phyloP scores from a whole-genome alignment of 64 coral and sea anemone species.

The Pachyseris speciosa region DNA sequence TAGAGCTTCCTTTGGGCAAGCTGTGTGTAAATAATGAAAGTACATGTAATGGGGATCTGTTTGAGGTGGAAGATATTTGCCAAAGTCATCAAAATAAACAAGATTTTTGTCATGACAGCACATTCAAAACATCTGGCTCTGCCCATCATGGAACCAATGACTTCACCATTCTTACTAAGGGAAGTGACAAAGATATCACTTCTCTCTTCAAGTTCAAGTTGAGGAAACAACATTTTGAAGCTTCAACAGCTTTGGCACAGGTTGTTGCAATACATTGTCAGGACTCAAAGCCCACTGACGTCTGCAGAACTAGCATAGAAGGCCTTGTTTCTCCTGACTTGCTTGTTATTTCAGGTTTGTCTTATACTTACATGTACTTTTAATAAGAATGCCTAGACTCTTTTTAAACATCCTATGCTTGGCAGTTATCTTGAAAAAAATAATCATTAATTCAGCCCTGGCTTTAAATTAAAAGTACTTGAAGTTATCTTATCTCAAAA shows the following conservation, averaged over 20 bases:
- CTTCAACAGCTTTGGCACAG: neutral
- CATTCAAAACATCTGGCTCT: neutral
- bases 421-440: too few species aligned
- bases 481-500: too few species aligned
- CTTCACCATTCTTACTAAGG: neutral
- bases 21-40: conserved; percentile 1
- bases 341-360: conserved; percentile 13
- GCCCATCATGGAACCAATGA: neutral
- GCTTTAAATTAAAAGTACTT: too few species aligned
- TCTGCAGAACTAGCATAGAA: neutral
- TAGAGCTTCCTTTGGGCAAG: conserved; percentile 22
- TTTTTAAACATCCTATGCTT: too few species aligned
- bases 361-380: neutral
- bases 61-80: neutral
- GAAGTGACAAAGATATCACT: neutral
- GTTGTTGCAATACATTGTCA: neutral
- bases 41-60: neutral
- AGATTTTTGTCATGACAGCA: neutral
- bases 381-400: too few species aligned
- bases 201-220: neutral
- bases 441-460: too few species aligned
- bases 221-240: neutral
- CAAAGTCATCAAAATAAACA: neutral
- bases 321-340: conserved; percentile 15
- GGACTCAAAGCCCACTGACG: neutral